Evolutionary conservation across 1,140 invertebrate species (phyloP).

Genomic region (Homalodisca vitripennis): DNA sequence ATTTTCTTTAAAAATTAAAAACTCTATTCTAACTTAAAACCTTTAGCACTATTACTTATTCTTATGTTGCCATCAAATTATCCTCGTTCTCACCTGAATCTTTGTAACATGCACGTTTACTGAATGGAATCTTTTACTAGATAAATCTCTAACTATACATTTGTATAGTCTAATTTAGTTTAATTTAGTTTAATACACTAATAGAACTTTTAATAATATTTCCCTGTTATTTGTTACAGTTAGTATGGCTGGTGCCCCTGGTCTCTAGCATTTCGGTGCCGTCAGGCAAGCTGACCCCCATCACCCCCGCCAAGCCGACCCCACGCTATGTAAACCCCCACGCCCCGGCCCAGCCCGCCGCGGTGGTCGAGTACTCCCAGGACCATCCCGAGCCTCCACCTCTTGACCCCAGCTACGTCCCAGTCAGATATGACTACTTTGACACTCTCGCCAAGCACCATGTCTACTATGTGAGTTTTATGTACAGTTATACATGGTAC

Average conservation of each 20-base stretch:
- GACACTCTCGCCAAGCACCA: constrained; percentile 36
- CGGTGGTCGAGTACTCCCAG: constrained; percentile 40
- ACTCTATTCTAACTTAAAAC: too few species aligned
- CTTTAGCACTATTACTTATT: too few species aligned
- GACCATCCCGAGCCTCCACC: constrained; percentile 42
- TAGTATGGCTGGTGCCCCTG: neutral
- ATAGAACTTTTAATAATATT: too few species aligned
- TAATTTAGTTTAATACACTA: too few species aligned
- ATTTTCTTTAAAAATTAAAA: too few species aligned
- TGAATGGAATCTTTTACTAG: too few species aligned
- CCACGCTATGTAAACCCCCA: constrained; percentile 19
- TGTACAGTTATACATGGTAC: neutral
- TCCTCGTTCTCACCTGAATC: too few species aligned
- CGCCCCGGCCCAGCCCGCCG: constrained; percentile 34
- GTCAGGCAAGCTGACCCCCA: constrained; percentile 41
- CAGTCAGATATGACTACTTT: constrained; percentile 37
- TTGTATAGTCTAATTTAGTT: too few species aligned
- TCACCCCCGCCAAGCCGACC: constrained; percentile 38
- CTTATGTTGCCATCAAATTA: too few species aligned
- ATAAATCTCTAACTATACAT: too few species aligned
- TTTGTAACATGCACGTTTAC: too few species aligned
- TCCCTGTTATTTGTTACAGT: too few species aligned
- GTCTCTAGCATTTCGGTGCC: constrained; percentile 39
- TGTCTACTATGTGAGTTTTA: constrained; percentile 38
- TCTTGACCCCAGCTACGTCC: constrained; percentile 40